Base-by-base conservation (phyloP, 1,140 invertebrate genomes). In the Chlorops oryzae region DNA sequence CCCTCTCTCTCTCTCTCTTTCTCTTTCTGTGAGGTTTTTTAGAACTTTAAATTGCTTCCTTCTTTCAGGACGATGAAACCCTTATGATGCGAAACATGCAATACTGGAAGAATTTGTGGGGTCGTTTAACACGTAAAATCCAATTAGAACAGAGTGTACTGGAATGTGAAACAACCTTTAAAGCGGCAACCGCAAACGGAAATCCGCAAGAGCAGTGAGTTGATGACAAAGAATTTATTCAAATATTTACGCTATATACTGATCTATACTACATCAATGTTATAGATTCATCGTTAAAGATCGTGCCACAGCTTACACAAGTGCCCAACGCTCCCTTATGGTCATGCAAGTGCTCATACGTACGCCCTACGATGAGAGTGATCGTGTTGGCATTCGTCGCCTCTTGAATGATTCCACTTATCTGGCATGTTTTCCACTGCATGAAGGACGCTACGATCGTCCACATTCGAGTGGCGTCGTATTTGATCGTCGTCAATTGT, bases 261-360 rank as follows among this genome's bases (percentile, higher is more conserved):
- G 3, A 23, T 22, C 22, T 35, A 32, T 22, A 12, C 3, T 46
- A 5, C 12, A 20, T 22, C 12, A 17, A 27, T 45, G 54, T 71
- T 66, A 5, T 58, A 94, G 92, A 64, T 95, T 94, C 70, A 81
- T 93, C 44, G 88, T 95, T 0, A 92, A 92, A 70, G 87, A 92
- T 62, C 78, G 86, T 40, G 85, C 91, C 39, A 85, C 83, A 0
- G 85, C 88, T 28, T 97, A 90, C 63, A 90, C 89, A 0, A 84
- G 87, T 43, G 85, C 92, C 0, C 90, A 95, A 63, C 77, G 94
- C 27, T 92, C 88, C 54, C 73, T 91, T 32, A 88, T 97, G 59
- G 92, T 95, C 0, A 95, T 95, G 86, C 91, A 96, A 70, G 90
- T 97, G 54, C 73, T 98, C n/a, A 76, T 88, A 1, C 73, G 88